A percentile compares a stretch with the other conserved stretches of the same genome.
phyloP scores from a whole-genome alignment of 2,888 invertebrate genomes.

The Lottia gigantea region DNA sequence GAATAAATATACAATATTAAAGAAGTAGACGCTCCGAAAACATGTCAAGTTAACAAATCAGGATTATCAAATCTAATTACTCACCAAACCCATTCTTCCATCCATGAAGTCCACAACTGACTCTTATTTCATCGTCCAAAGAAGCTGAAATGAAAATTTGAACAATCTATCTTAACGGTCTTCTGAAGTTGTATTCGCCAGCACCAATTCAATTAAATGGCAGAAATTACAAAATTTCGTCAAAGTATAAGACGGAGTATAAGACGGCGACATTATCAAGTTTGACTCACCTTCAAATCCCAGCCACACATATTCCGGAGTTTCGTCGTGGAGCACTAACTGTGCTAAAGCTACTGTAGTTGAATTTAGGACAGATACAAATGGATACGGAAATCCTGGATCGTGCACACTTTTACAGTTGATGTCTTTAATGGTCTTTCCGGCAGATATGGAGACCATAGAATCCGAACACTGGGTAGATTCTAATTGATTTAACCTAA shows the following conservation, averaged over 20 bases:
- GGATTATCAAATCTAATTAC: too few species aligned
- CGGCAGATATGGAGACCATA: slow-evolving; percentile 27
- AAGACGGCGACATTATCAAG: too few species aligned
- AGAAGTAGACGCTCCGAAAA: too few species aligned
- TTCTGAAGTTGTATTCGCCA: too few species aligned
- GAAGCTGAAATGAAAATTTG: slow-evolving; percentile 22
- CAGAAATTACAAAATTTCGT: too few species aligned
- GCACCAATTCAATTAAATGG: too few species aligned
- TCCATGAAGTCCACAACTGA: slow-evolving; percentile 31
- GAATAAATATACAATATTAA: too few species aligned
- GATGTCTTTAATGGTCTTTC: slow-evolving; percentile 21
- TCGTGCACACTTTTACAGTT: slow-evolving; percentile 27
- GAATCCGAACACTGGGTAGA: slow-evolving; percentile 29
- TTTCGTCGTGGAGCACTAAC: slow-evolving; percentile 18
- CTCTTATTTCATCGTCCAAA: slow-evolving; percentile 28
- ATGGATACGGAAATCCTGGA: slow-evolving; percentile 31
- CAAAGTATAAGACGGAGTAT: too few species aligned
- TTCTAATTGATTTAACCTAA: slow-evolving; percentile 24
- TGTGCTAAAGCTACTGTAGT: slow-evolving; percentile 31
- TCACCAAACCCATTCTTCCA: not conserved
- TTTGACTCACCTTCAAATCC: slow-evolving; percentile 34
- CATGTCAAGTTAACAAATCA: too few species aligned
- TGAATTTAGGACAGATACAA: slow-evolving; percentile 34
- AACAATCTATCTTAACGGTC: too few species aligned
- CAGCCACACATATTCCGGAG: slow-evolving; percentile 34